These are phyloP conservation scores for Nemoura dubitans DNA, from an alignment of 2,888 invertebrate genomes.

Conservation along the genomic window DNA sequence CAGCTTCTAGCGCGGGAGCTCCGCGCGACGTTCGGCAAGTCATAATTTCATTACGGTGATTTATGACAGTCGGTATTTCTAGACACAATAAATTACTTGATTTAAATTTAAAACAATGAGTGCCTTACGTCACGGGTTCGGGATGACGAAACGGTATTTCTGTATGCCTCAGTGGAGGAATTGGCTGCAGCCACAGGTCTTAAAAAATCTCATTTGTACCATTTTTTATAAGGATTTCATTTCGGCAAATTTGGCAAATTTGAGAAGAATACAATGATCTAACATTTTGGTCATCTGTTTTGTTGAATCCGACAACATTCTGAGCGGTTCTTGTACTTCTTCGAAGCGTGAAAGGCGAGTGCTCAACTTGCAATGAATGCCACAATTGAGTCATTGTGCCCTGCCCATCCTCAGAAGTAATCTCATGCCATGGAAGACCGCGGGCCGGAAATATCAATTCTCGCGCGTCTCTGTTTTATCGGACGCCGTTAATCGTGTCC, in stretches of 20 bases:
- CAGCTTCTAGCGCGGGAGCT: not conserved
- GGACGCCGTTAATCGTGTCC: conserved; percentile 1
- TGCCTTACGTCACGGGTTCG: not conserved
- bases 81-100: not conserved
- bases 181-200: too few species aligned
- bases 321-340: too few species aligned
- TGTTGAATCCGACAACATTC: not conserved
- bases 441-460: conserved; percentile 48
- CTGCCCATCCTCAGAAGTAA: not conserved
- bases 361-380: not conserved
- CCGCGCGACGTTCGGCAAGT: not conserved
- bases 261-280: too few species aligned
- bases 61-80: not conserved
- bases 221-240: too few species aligned
- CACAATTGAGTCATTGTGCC: not conserved
- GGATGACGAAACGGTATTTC: not conserved
- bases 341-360: too few species aligned
- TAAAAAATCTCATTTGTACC: too few species aligned
- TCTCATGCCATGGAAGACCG: not conserved
- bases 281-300: too few species aligned
- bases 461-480: conserved; percentile 41
- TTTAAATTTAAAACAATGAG: conserved; percentile 2
- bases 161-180: not conserved
- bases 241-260: too few species aligned
- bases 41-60: not conserved